A percentile compares a stretch with the other conserved stretches of the same genome.
Conservation (phyloP, 2,113 vertebrate species). For the Gopherus flavomarginatus region DNA sequence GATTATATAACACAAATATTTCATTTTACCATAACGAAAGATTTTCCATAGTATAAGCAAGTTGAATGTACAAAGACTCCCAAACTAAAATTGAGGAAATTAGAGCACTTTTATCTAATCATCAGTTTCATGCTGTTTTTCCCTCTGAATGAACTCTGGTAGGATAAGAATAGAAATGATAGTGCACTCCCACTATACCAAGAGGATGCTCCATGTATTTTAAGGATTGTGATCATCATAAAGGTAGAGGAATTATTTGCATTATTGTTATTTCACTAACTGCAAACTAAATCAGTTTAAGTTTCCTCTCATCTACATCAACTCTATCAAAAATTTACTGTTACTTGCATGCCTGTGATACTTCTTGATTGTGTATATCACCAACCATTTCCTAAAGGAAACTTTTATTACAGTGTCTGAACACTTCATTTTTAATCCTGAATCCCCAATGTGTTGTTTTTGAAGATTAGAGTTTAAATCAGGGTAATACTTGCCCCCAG, state of each 20-base stretch:
- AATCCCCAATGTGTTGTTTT: conserved; percentile 12
- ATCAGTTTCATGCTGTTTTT: background rate
- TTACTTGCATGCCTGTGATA: conserved; percentile 10
- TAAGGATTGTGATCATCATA: background rate
- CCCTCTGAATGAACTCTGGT: background rate
- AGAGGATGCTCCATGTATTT: background rate
- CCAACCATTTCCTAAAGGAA: conserved; percentile 11
- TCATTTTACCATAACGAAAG: background rate
- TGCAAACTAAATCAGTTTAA: background rate
- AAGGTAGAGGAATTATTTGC: background rate
- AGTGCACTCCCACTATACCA: background rate
- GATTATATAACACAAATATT: background rate
- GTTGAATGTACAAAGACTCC: background rate
- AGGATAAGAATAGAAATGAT: background rate
- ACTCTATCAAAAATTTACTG: background rate
- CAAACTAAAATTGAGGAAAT: background rate
- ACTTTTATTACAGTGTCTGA: background rate
- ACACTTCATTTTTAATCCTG: conserved; percentile 8
- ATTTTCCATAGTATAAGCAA: background rate
- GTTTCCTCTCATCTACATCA: background rate
- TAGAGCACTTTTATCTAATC: background rate
- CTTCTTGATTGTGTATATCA: background rate
- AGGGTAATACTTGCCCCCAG: conserved; percentile 21
- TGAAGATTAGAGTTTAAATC: conserved; percentile 54
- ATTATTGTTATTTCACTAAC: background rate